Evolutionary conservation across 1,140 invertebrate genomes (phyloP), one percentile per base, ranked within the genome.

Genomic region (Lordiphosa mommai): DNA sequence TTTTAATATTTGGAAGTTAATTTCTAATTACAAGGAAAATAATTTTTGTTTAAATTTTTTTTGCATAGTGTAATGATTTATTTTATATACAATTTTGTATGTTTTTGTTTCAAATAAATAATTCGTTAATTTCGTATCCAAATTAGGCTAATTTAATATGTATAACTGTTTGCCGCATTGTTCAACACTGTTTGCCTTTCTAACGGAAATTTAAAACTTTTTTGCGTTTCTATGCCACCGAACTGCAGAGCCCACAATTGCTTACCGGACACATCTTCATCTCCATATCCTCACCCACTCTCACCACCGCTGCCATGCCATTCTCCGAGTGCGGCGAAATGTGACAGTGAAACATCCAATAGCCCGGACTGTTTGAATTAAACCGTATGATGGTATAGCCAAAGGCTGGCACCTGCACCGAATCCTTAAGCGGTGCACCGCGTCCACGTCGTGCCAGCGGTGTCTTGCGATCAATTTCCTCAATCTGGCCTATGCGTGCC

Each of bases 231-330:
- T 60, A 80, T 16, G 77, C 59, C 14, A 82, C 68, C 1, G 86
- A 88, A 17, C 79, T 79, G 32, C 86, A 88, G 3, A 88, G 57
- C 0, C 86, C 86, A 44, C 86, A 88, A 41, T 88, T 88, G 61
- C 86, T 88, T 4, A 88, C 86, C 6, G 86, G 86, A 36, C 86
- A 88, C 72, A 88, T 86, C 59, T 85, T 88, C 86, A 88, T 88
- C 52, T 88, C 70, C 4, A 63, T 29, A 44, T 88, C 77, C 27
- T 85, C 82, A 27, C 86, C 91, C 9, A 92, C 90, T 38, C 91
- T 89, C 1, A 92, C 69, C 12, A 92, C 89, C 2, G 92, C 89
- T 13, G 91, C 89, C 70, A 92, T 88, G 4, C 92, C 92, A 4
- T 89, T 90, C 8, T 91, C 90, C 86, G 91, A 92, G 46, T 91